Evolutionary conservation across 2,888 invertebrate species (phyloP).

Genomic region (Odontocerum albicorne): DNA sequence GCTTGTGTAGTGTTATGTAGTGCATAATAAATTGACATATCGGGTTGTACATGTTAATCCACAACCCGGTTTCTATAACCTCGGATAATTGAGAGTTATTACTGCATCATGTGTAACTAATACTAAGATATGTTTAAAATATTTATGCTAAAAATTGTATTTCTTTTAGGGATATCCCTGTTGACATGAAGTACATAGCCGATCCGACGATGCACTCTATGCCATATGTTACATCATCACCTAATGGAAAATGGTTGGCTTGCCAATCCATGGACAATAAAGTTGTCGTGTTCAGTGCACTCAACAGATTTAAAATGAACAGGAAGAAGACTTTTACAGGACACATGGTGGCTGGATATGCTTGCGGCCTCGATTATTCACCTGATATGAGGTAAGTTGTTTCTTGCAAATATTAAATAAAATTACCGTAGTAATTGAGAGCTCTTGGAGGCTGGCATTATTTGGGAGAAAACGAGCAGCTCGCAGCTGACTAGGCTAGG

Average conservation of each 20-base stretch:
- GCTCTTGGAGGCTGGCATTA: too few relatives aligned
- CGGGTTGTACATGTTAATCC: too few relatives aligned
- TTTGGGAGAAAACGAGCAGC: too few relatives aligned
- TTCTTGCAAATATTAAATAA: not conserved
- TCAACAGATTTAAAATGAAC: conserved; percentile 97
- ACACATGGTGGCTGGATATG: conserved; percentile 99
- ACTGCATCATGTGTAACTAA: too few relatives aligned
- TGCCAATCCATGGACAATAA: conserved; percentile 99
- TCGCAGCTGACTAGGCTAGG: too few relatives aligned
- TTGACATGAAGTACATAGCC: conserved; percentile 99
- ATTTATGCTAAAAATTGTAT: too few relatives aligned
- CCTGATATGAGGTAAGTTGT: conserved; percentile 89
- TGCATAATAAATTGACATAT: too few relatives aligned
- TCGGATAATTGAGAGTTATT: too few relatives aligned
- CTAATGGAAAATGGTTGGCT: conserved; percentile 98
- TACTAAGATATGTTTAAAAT: too few relatives aligned
- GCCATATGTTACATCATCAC: conserved; percentile 93
- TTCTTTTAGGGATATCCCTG: conserved; percentile 86
- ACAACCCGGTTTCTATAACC: too few relatives aligned
- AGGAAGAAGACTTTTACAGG: conserved; percentile 97
- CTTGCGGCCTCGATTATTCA: conserved; percentile 95
- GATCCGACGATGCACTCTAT: conserved; percentile 99
- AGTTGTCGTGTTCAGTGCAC: conserved; percentile 94
- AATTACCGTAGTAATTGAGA: too few relatives aligned
- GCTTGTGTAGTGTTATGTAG: too few relatives aligned